Evolutionary conservation across 2,113 vertebrate genomes (phyloP).

Genomic region (Anthoscopus minutus): DNA sequence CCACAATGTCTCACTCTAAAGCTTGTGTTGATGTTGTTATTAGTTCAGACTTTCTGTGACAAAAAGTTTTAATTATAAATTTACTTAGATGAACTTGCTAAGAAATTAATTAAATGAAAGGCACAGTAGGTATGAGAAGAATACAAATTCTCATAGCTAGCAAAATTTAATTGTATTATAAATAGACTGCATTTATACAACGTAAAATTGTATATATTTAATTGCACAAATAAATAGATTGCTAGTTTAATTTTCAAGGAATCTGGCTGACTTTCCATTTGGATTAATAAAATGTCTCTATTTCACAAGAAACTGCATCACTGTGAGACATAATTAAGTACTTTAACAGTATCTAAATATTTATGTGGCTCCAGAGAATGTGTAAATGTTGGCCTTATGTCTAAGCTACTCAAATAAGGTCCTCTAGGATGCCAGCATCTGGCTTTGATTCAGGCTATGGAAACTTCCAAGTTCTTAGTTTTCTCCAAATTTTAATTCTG

Average conservation of each 20-base stretch:
- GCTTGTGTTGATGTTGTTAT: background rate
- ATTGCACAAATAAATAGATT: background rate
- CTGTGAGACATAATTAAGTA: background rate
- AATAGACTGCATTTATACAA: background rate
- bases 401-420: background rate
- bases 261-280: background rate
- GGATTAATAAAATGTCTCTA: background rate
- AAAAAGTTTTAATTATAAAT: background rate
- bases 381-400: background rate
- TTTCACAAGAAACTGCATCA: background rate
- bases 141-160: fast-evolving
- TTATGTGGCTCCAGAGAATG: background rate
- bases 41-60: background rate
- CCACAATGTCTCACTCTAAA: background rate
- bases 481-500: background rate
- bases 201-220: background rate
- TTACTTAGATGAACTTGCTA: background rate
- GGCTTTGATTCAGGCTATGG: background rate
- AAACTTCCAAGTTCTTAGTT: background rate
- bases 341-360: background rate
- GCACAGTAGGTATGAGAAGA: background rate
- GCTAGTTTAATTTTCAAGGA: background rate
- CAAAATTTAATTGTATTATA: background rate
- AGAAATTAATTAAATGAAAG: background rate
- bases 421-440: background rate